These are phyloP conservation scores for Dermolepida albohirtum DNA, from an alignment of 2,888 invertebrate genomes.

Conservation along the genomic window DNA sequence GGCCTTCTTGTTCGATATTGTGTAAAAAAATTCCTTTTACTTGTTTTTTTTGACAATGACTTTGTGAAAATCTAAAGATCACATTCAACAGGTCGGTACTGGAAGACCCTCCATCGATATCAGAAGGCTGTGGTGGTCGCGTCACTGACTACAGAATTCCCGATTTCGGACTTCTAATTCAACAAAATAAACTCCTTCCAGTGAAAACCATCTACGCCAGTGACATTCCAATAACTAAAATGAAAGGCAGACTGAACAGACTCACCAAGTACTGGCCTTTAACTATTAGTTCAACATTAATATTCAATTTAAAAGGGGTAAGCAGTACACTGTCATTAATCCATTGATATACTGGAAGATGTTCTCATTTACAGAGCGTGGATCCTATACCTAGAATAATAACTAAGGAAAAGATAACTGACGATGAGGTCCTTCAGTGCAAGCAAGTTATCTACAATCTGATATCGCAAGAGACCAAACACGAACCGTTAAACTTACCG, in stretches of 20 bases:
- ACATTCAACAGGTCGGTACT: slow-evolving; percentile 75
- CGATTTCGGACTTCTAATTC: slow-evolving; percentile 91
- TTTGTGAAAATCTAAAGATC: no score
- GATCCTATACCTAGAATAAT: slow-evolving; percentile 85
- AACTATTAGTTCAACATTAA: slow-evolving; percentile 87
- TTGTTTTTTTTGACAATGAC: no score
- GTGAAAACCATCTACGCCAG: slow-evolving; percentile 66
- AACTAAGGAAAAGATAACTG: slow-evolving; percentile 83
- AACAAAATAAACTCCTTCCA: slow-evolving; percentile 84
- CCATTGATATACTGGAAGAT: neutral
- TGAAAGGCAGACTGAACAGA: slow-evolving; percentile 77
- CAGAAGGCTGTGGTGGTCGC: slow-evolving; percentile 93
- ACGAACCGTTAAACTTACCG: slow-evolving; percentile 82
- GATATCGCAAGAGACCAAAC: slow-evolving; percentile 83
- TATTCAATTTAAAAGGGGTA: slow-evolving; percentile 85
- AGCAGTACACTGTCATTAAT: slow-evolving; percentile 50
- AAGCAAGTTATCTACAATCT: slow-evolving; percentile 86
- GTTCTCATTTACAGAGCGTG: slow-evolving; percentile 70
- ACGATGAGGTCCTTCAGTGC: slow-evolving; percentile 89
- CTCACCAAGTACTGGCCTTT: slow-evolving; percentile 91
- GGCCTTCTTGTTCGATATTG: no score
- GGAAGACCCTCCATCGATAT: slow-evolving; percentile 95
- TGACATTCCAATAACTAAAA: slow-evolving; percentile 69
- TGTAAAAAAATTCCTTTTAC: no score
- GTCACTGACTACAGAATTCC: slow-evolving; percentile 90